Conservation (phyloP, 2,888 invertebrate genomes). For the Ornithoptera alexandrae region DNA sequence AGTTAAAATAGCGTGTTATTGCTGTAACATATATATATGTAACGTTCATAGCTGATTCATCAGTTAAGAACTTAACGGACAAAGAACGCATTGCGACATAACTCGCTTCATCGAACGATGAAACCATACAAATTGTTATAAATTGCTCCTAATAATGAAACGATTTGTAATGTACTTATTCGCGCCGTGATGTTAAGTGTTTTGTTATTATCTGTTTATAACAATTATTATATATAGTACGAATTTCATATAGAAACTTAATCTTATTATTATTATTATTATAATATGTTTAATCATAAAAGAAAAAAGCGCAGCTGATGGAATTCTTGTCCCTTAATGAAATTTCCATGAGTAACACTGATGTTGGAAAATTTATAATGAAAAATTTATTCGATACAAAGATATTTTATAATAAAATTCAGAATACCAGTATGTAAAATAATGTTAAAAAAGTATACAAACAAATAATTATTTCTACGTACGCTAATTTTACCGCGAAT, state of each 20-base stretch:
- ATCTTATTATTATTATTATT: too few species aligned
- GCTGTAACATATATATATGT: neutral
- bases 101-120: conserved; percentile 14
- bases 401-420: too few species aligned
- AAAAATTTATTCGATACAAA: too few species aligned
- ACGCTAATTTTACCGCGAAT: too few species aligned
- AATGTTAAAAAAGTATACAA: too few species aligned
- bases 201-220: neutral
- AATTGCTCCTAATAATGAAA: conserved; percentile 25
- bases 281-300: too few species aligned
- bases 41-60: conserved; percentile 13
- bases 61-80: conserved; percentile 7
- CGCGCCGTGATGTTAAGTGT: neutral
- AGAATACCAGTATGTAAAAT: too few species aligned
- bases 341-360: too few species aligned
- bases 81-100: conserved; percentile 8
- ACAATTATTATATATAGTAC: neutral
- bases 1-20: neutral
- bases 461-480: too few species aligned
- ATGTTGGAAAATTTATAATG: too few species aligned
- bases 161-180: conserved; percentile 18
- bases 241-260: neutral
- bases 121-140: conserved; percentile 30
- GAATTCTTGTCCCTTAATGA: too few species aligned
- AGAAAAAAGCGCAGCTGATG: too few species aligned